These are phyloP conservation scores for Drosophila aldrichi DNA, from an alignment of 2,888 invertebrate species.

Conservation along the genomic window DNA sequence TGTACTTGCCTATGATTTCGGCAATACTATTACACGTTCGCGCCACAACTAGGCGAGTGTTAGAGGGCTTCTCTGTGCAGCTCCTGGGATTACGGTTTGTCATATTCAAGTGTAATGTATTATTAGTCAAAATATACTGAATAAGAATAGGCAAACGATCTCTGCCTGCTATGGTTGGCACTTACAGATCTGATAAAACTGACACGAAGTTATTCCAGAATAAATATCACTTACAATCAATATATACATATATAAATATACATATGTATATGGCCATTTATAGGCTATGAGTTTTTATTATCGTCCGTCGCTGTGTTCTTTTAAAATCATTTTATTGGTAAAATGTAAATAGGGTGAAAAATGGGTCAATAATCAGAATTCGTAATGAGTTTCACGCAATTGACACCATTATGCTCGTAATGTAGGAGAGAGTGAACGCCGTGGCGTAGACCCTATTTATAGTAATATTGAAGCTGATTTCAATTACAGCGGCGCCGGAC, in stretches of 20 bases:
- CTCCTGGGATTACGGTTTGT: neutral
- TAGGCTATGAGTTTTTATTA: no score
- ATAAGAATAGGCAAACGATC: neutral
- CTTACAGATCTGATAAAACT: neutral
- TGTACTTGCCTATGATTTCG: constrained; percentile 26
- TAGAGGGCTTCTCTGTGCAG: neutral
- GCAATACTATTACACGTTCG: constrained; percentile 20
- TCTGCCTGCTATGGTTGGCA: neutral
- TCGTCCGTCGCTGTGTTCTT: no score
- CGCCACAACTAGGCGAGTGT: neutral
- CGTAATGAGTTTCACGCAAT: constrained; percentile 20
- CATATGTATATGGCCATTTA: no score
- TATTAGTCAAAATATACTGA: neutral
- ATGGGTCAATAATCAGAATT: constrained; percentile 15
- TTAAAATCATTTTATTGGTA: no score
- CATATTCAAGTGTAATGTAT: constrained; percentile 10
- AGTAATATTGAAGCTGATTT: constrained; percentile 45
- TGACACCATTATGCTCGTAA: constrained; percentile 3
- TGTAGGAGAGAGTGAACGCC: constrained; percentile 8
- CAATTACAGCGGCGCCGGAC: constrained; percentile 50
- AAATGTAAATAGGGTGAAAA: neutral
- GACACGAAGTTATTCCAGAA: no score
- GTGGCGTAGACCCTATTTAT: constrained; percentile 55
- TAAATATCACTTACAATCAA: no score
- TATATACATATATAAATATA: no score